A percentile compares a stretch with the other conserved stretches of the same genome.
These are phyloP conservation scores for Pantelozetes paolii DNA, from an alignment of 2,888 invertebrate genomes.

Conservation along the genomic window DNA sequence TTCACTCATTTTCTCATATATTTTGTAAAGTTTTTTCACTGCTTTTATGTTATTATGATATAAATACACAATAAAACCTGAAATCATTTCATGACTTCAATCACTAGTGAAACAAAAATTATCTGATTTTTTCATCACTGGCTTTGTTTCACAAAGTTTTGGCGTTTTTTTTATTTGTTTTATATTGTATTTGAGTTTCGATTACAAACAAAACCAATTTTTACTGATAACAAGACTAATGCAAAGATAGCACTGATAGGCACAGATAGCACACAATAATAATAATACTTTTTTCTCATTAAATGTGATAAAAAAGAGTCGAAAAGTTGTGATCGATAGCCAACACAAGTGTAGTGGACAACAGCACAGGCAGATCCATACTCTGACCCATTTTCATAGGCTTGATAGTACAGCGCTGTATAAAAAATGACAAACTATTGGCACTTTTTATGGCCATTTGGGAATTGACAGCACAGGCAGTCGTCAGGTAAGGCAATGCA, in stretches of 20 bases:
- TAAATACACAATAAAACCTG: background rate
- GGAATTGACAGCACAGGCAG: slow-evolving; percentile 14
- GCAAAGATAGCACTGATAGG: no score
- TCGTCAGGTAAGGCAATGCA: slow-evolving; percentile 16
- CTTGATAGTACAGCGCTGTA: no score
- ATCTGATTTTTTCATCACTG: background rate
- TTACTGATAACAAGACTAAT: slow-evolving; percentile 17
- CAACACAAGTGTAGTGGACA: slow-evolving; percentile 15
- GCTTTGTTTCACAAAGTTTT: background rate
- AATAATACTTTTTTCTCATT: slow-evolving; percentile 34
- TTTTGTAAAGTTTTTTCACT: background rate
- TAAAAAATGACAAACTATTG: slow-evolving; percentile 34
- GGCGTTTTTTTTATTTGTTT: background rate
- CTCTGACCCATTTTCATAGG: no score
- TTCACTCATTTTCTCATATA: background rate
- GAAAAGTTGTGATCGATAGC: slow-evolving; percentile 19
- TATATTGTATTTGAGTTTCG: background rate
- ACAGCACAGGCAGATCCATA: background rate
- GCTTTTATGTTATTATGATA: background rate
- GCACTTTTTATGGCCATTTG: slow-evolving; percentile 20
- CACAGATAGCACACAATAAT: slow-evolving; percentile 5
- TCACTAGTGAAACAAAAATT: background rate
- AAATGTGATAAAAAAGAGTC: background rate
- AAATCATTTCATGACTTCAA: slow-evolving; percentile 1
- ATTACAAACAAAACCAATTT: slow-evolving; percentile 19